A percentile compares a stretch with the other conserved stretches of the same genome.
Conservation (phyloP, 2,113 vertebrate genomes). For the Plectropomus leopardus region DNA sequence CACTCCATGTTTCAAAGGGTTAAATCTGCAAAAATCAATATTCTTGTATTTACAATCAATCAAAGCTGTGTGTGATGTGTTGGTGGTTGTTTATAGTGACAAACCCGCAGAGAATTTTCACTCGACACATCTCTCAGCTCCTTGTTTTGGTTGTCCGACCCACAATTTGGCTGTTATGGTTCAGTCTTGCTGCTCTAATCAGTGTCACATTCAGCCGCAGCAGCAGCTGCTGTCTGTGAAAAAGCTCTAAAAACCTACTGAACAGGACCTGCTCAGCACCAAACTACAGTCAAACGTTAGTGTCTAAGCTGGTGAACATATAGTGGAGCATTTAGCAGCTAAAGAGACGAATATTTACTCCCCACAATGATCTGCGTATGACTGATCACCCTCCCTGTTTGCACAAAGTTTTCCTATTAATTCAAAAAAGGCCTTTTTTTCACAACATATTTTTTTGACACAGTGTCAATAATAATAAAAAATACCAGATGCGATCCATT, state of each 20-base stretch:
- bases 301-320: not conserved
- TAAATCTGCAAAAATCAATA: not conserved
- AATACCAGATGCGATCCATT: not conserved
- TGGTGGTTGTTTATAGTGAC: not conserved
- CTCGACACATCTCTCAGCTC: not conserved
- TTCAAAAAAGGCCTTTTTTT: not conserved
- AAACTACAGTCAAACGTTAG: not conserved
- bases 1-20: not conserved
- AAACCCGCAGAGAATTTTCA: not conserved
- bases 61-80: not conserved
- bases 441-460: not conserved
- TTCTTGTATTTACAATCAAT: not conserved
- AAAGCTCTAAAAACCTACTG: not conserved
- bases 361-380: not conserved
- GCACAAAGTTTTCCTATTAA: not conserved
- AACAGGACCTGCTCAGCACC: not conserved
- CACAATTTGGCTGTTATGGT: not conserved
- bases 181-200: not conserved
- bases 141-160: constrained; percentile 1
- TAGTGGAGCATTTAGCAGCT: not conserved
- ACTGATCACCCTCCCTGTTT: not conserved
- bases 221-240: not conserved
- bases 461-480: not conserved
- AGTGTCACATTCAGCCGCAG: not conserved
- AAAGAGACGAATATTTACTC: not conserved